phyloP scores from a whole-genome alignment of 2,113 vertebrate genomes.

The Hippocampus barbouri region DNA sequence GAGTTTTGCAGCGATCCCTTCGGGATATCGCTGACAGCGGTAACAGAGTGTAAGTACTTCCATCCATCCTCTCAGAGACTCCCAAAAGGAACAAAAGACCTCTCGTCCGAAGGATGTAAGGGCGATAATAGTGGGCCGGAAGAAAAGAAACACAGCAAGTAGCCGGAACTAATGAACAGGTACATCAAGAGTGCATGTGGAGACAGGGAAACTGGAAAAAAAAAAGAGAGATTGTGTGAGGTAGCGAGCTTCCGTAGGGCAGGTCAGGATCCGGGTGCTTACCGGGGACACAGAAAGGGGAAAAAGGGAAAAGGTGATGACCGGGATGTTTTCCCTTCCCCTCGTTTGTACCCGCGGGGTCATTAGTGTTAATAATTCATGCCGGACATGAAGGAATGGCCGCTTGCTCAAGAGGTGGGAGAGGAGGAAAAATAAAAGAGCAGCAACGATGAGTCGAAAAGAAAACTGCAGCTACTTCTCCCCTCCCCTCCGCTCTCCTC shows the following conservation, averaged over 20 bases:
- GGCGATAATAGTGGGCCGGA: constrained; percentile 11
- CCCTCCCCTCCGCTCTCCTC: constrained; percentile 36
- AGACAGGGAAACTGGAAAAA: neutral
- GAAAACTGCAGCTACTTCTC: constrained; percentile 36
- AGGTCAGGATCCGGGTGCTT: constrained; percentile 14
- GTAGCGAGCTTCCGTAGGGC: constrained; percentile 7
- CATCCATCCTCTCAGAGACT: constrained; percentile 42
- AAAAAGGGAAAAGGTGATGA: constrained; percentile 32
- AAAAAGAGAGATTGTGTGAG: neutral
- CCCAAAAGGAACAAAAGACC: constrained; percentile 44
- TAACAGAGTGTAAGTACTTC: constrained; percentile 37
- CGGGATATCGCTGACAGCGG: constrained; percentile 31
- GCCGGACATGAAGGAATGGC: constrained; percentile 24
- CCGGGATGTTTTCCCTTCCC: constrained; percentile 17
- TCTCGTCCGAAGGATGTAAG: constrained; percentile 30
- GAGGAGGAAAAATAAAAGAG: constrained; percentile 29
- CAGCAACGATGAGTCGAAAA: constrained; percentile 24
- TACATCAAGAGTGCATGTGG: constrained; percentile 13
- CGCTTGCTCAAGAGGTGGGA: constrained; percentile 28
- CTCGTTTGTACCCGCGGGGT: constrained; percentile 14
- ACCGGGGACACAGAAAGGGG: neutral
- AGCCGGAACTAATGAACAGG: constrained; percentile 43
- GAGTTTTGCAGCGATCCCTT: constrained; percentile 36
- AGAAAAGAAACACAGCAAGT: constrained; percentile 42
- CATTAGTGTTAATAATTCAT: constrained; percentile 39